phyloP scores from a whole-genome alignment of 2,888 invertebrate genomes.

The Caenorhabditis zanzibari region DNA sequence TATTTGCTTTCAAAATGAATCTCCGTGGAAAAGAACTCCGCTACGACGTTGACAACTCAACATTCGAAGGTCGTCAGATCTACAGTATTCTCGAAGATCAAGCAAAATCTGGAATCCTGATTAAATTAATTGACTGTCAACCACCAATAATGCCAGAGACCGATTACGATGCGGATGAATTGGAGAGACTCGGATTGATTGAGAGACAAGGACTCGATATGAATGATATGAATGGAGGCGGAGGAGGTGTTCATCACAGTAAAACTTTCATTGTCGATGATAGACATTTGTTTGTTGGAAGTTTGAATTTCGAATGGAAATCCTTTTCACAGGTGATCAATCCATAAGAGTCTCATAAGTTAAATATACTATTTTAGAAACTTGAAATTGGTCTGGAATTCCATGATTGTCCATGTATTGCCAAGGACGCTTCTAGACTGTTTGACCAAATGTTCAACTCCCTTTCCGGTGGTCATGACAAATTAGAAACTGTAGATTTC shows the following conservation, averaged over 20 bases:
- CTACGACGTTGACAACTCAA: constrained; percentile 64
- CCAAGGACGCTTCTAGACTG: constrained; percentile 43
- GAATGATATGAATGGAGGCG: constrained; percentile 61
- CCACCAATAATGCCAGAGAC: constrained; percentile 52
- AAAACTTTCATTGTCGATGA: constrained; percentile 61
- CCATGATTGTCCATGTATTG: constrained; percentile 60
- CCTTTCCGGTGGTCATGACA: constrained; percentile 59
- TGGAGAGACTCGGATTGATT: constrained; percentile 54
- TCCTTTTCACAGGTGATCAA: constrained; percentile 62
- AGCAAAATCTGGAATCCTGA: constrained; percentile 42
- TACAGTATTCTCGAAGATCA: constrained; percentile 44
- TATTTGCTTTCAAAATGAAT: constrained; percentile 66
- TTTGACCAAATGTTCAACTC: constrained; percentile 57
- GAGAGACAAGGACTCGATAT: constrained; percentile 58
- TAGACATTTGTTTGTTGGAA: constrained; percentile 61
- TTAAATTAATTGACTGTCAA: constrained; percentile 60
- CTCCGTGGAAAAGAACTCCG: constrained; percentile 56
- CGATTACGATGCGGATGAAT: constrained; percentile 57
- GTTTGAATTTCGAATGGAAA: constrained; percentile 65
- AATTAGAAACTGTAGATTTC: constrained; percentile 44
- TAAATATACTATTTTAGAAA: constrained; percentile 35
- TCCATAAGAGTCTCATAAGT: no score
- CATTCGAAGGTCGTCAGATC: constrained; percentile 53
- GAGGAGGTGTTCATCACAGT: constrained; percentile 64
- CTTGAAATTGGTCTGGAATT: constrained; percentile 63